Evolutionary conservation across 2,113 vertebrate genomes (phyloP), one percentile per base, ranked within the genome.

Genomic region (Todiramphus saurophagus): DNA sequence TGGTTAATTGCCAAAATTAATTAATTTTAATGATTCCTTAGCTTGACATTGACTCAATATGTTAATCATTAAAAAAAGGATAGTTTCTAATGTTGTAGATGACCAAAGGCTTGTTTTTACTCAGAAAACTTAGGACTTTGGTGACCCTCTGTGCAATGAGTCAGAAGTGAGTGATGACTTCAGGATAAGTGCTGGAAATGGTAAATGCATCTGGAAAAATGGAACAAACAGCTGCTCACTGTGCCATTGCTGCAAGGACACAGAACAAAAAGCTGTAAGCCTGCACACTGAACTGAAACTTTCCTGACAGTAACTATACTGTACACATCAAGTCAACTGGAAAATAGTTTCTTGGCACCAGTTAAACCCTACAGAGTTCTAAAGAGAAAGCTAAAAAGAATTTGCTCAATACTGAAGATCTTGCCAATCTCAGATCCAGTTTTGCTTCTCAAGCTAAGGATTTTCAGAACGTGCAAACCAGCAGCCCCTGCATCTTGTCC

Each of bases 301-400:
- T 90, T 66, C 88, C 60, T 50, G 87, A 94, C 88, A 93, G 62
- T 95, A 97, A 96, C 30, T 5, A 44, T 48, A 89, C 51, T 67
- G 74, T 94, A 79, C 83, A 74, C 3, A 2, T 74, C 86, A 92
- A 95, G 41, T 95, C 96, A 97, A 80, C 85, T 2, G 11, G 91
- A 97, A 98, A 98, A 97, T 50, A 81, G 78, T 46, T 94, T 93
- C 90, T 89, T 94, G 92, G 89, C 84, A 94, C 44, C 78, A 53
- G 73, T 80, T 41, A 83, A 90, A 91, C 20, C 56, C 69, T 70
- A 44, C 27, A 62, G n/a, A 82, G 58, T 24, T 96, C 78, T 48
- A 67, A 87, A 90, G 63, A 9, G 66, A 82, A 90, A 83, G 85
- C 69, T 82, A 35, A 89, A 78, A 86, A 66, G 86, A 91, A 93